A percentile compares a stretch with the other conserved stretches of the same genome.
These are phyloP conservation scores for Papilio machaon DNA, from an alignment of 1,140 invertebrate genomes.

Conservation along the genomic window DNA sequence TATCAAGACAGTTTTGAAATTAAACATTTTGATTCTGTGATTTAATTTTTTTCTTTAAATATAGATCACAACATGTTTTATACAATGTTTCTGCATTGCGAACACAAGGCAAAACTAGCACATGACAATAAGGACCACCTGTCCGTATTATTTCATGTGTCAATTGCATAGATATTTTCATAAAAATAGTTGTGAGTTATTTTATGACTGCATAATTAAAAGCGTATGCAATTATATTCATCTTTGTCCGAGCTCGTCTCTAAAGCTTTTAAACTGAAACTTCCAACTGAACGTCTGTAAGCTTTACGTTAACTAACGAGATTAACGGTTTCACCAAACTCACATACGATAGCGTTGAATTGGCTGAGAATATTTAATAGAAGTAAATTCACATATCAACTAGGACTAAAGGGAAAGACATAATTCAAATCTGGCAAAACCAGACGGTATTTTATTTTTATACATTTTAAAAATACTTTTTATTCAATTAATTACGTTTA, in stretches of 20 bases:
- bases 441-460: neutral
- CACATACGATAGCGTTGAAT: constrained; percentile 8
- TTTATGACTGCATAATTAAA: neutral
- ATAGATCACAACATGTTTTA: too few relatives aligned
- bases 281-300: constrained; percentile 1
- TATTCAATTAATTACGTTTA: neutral
- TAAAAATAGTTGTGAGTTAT: neutral
- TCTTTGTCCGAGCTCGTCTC: neutral
- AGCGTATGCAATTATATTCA: neutral
- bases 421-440: neutral
- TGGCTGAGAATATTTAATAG: neutral
- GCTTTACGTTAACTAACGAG: constrained; percentile 26
- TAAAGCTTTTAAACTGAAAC: constrained; percentile 18
- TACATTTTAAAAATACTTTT: neutral
- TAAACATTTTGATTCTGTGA: too few relatives aligned
- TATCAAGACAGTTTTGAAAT: too few relatives aligned
- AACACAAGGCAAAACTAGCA: too few relatives aligned
- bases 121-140: too few relatives aligned
- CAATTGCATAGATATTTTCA: neutral
- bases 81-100: too few relatives aligned
- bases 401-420: neutral
- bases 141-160: too few relatives aligned
- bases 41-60: too few relatives aligned
- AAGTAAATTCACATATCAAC: constrained; percentile 17
- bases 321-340: neutral